A percentile compares a stretch with the other conserved stretches of the same genome.
These are phyloP conservation scores for Maccullochella peelii DNA, from an alignment of 2,113 vertebrate genomes.

Conservation along the genomic window DNA sequence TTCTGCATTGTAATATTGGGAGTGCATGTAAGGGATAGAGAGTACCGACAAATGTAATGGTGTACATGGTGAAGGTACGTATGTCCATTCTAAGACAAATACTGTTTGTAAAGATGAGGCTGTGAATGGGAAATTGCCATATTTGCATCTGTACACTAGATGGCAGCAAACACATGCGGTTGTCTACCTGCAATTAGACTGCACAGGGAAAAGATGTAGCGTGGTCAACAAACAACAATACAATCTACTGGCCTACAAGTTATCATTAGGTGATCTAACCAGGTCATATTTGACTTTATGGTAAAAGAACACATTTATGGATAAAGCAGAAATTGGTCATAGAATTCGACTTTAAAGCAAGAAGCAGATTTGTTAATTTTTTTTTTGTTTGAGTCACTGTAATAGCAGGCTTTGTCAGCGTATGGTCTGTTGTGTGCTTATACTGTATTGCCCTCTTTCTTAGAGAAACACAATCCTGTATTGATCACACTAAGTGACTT, in stretches of 20 bases:
- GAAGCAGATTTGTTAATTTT: background rate
- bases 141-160: constrained; percentile 46
- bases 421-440: background rate
- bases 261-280: background rate
- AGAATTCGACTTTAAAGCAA: background rate
- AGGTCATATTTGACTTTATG: background rate
- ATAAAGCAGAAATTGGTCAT: background rate
- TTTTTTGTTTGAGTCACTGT: background rate
- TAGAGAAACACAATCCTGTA: constrained; percentile 42
- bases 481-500: constrained; percentile 56
- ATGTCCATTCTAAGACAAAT: background rate
- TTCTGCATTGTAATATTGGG: background rate
- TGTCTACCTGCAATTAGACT: background rate
- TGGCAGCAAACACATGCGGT: constrained; percentile 58
- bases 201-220: background rate
- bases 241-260: background rate
- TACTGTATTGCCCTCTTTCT: constrained; percentile 12
- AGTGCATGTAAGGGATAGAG: background rate
- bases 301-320: background rate
- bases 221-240: background rate
- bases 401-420: background rate
- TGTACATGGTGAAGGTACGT: background rate
- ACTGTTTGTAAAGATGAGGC: background rate
- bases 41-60: background rate
- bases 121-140: background rate